Base-by-base conservation (phyloP, 2,797 vertebrate species). In the Pipistrellus nathusii region DNA sequence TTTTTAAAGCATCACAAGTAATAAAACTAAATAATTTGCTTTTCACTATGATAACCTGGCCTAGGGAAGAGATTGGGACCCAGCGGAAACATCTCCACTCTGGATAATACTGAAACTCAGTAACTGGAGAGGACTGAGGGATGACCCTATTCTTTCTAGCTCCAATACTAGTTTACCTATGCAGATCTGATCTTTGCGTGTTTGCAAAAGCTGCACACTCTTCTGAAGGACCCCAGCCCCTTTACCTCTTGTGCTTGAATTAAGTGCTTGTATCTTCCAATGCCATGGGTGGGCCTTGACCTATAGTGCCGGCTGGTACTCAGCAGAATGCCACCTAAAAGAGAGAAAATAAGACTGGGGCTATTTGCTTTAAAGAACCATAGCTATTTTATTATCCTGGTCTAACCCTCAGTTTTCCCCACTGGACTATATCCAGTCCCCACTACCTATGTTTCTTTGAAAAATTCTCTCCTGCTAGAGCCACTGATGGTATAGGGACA, bases 261-360 rank as follows among this genome's bases (percentile, higher is more conserved):
- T 85, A 99, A 98, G 95, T 99, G 94, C 75, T 95, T 98, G 95
- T 98, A 99, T 95, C 88, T 98, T 32, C 99, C 99, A 13, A 99
- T 99, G 2, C 99, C 99, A 13, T 99, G 99, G 0, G 99, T 98
- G 0, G 99, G 99, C 93, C 97, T 98, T 41, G 98, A 91, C 90
- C 20, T 99, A 97, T 99, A 99, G 32, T 98, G 97, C 68, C 99
- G 98, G 14, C 95, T 96, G 85, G 88, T 95, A 59, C 82, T 97
- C 95, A 97, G 20, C 2, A 96, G 75, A 1, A 77, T 82, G 88
- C 76, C 96, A 90, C 96, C 98, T 98, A 85, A 38, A 94, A 95
- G 55, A 95, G n/a, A 46, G 25, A 48, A 44, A 44, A 44, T 44
- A 44, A 93, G 48, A 57, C 38, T 51, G 23, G 62, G 3, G 59